Base-by-base conservation (phyloP, 2,797 vertebrate species). In the Enteromius mattozi region DNA sequence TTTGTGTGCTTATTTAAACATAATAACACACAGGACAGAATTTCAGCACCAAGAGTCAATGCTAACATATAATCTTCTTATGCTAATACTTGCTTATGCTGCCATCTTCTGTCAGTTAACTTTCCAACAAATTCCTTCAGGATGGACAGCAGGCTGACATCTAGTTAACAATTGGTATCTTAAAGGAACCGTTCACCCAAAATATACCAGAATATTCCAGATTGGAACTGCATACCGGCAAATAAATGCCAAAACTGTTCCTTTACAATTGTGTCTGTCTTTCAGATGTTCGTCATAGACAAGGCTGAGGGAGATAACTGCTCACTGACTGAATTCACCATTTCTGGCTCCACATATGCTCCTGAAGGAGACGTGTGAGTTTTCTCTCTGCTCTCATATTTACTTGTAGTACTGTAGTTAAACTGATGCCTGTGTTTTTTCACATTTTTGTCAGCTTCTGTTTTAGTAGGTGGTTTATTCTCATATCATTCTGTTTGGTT, bases 351-450 rank as follows among this genome's bases (percentile, higher is more conserved):
- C 42, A 99, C 98, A 1, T 99, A 99, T 0, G 98, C 97, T 33
- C 98, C 98, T 0, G 94, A 97, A 82, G 98, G 98, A 94, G 97
- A 98, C 92, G 96, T 99, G 98, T 99, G 93, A 98, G 98, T 97
- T 89, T 82, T 70, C 91, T 40, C 85, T 77, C 21, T 21, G 24
- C 47, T 37, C 37, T 61, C 9, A 35, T n/a, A 19, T 49, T 33
- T 19, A 37, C 19, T 33, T 33, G 37, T 70, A 27, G 8, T 24
- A 21, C 24, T 45, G 27, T 17, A 35, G 19, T 27, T 51, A 71
- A 27, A 69, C 21, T 2, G 1, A 37, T 68, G 61, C 9, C 13
- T 33, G 51, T 40, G 35, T 9, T 85, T 9, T 85, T 89, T 80
- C 0, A 24, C 21, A 17, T 35, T 45, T 17, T 8, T 78, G 21